phyloP scores from a whole-genome alignment of 2,888 invertebrate genomes.

The Scrobipalpa costella region DNA sequence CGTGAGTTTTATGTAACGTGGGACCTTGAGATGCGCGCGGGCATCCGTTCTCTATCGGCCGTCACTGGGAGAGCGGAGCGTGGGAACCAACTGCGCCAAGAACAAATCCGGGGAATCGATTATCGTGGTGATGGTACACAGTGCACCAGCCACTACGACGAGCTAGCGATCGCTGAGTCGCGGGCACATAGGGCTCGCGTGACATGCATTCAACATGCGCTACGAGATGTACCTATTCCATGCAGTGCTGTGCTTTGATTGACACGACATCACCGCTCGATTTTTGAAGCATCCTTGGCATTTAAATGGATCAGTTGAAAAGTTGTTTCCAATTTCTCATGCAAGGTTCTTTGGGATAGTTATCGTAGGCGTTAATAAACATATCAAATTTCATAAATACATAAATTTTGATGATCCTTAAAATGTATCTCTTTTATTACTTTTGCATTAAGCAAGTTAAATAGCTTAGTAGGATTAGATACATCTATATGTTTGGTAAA shows the following conservation, averaged over 20 bases:
- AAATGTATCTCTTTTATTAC: neutral
- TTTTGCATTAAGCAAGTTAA: too few relatives aligned
- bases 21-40: conserved; percentile 60
- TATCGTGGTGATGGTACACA: conserved; percentile 49
- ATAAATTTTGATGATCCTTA: neutral
- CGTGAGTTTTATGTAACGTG: conserved; percentile 25
- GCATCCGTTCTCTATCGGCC: conserved; percentile 64
- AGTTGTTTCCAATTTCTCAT: conserved; percentile 1
- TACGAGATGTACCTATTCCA: neutral
- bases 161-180: too few relatives aligned
- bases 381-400: too few relatives aligned
- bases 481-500: neutral
- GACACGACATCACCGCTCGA: neutral
- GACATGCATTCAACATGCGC: neutral
- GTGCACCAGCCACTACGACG: conserved; percentile 36
- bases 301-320: neutral
- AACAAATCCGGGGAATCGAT: conserved; percentile 71
- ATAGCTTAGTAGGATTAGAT: neutral
- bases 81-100: conserved; percentile 71
- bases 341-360: neutral
- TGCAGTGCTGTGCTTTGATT: neutral
- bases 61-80: conserved; percentile 69
- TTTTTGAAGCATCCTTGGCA: neutral
- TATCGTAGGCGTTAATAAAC: too few relatives aligned
- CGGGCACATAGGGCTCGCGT: too few relatives aligned